Percentiles rank a stretch among this genome's conserved stretches.
phyloP scores from a whole-genome alignment of 2,113 vertebrate genomes.

The Brachyhypopomus occidentalis region DNA sequence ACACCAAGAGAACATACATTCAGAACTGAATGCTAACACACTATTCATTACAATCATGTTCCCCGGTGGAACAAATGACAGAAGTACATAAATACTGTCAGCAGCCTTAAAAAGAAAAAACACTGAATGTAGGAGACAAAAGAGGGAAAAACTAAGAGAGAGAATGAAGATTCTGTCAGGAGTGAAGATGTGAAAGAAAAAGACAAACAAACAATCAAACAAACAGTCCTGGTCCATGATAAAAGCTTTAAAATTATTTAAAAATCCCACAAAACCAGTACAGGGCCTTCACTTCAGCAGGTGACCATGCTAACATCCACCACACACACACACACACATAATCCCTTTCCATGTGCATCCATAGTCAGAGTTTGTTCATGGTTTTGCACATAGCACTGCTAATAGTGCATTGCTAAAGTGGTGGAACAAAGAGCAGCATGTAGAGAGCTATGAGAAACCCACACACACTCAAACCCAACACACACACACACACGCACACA shows the following conservation, averaged over 20 bases:
- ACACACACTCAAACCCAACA: too few species aligned
- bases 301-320: background rate
- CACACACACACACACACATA: slow-evolving; percentile 19
- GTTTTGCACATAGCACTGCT: slow-evolving; percentile 29
- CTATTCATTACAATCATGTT: slow-evolving; percentile 49
- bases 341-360: slow-evolving; percentile 42
- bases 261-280: slow-evolving; percentile 23
- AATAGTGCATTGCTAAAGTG: slow-evolving; percentile 54
- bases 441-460: slow-evolving; percentile 32
- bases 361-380: slow-evolving; percentile 23
- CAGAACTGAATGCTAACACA: slow-evolving; percentile 69
- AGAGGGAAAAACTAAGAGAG: background rate
- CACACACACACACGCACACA: too few species aligned
- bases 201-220: background rate
- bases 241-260: slow-evolving; percentile 33
- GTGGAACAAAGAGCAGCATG: slow-evolving; percentile 38
- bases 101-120: slow-evolving; percentile 32
- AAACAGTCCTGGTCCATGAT: slow-evolving; percentile 36
- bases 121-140: background rate
- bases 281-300: background rate
- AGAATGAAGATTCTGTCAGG: background rate
- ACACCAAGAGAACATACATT: slow-evolving; percentile 70
- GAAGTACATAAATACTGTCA: slow-evolving; percentile 55
- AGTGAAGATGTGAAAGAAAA: background rate
- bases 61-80: slow-evolving; percentile 28